Evolutionary conservation across 2,113 vertebrate genomes (phyloP), one percentile per base, ranked within the genome.

Genomic region (Ptychochromis oligacanthus): DNA sequence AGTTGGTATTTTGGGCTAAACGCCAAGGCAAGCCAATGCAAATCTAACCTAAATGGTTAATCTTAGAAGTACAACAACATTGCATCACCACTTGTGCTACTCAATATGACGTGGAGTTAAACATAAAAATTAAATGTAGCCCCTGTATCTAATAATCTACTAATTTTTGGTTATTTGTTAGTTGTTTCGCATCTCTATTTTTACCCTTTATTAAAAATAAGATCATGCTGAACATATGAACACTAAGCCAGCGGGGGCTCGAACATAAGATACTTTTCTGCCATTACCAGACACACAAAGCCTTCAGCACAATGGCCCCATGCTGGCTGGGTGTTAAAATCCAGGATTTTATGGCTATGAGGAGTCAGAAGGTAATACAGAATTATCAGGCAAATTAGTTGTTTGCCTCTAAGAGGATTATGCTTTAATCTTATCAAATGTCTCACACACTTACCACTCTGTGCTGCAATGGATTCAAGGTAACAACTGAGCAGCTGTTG

Each of bases 381-480:
- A 94, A 94, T 94, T 95, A 94, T 95, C 93, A 87, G 94, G 79
- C 85, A 94, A 95, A 95, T 95, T 77, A 95, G 93, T 92, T 95
- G 93, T 95, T 96, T 95, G 93, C 89, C 80, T 83, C 86, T 93
- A 95, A 95, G 93, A 94, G 92, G 92, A 93, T 95, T 94, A 91
- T 9, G 14, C 81, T 88, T 88, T 92, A 95, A 94, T 94, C 91
- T 92, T 90, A 93, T 94, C 88, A 91, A 90, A 91, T 85, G 91
- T 87, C 93, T 93, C 83, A 88, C 59, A 46, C 90, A 86, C 79
- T 90, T 91, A 84, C 74, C 84, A 81, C 86, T 80, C 85, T 83
- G 87, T 80, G 79, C 61, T 74, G 81, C 77, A 76, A 81, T 18
- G 1, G 64, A 75, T 86, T 86, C 11, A 78, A 82, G 75, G 85